Evolutionary conservation across 2,888 invertebrate species (phyloP).

Genomic region (Agrilus mali): DNA sequence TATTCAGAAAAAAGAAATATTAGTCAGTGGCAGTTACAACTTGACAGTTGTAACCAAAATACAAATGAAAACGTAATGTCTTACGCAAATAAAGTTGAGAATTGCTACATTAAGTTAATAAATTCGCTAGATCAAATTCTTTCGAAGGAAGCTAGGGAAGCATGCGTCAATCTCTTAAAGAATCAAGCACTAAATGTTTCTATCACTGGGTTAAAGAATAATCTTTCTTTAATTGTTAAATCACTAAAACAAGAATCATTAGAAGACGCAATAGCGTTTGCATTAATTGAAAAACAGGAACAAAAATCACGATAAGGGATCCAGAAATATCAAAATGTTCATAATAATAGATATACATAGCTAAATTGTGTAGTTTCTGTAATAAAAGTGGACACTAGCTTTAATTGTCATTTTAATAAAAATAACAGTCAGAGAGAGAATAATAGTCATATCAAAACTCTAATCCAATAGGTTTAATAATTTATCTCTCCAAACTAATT

Average conservation of each 20-base stretch:
- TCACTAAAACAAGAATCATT: conserved; percentile 18
- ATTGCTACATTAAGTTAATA: conserved; percentile 19
- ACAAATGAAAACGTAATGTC: conserved; percentile 15
- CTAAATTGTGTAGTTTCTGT: too few species aligned
- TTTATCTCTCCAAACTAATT: too few species aligned
- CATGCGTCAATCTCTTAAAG: conserved; percentile 17
- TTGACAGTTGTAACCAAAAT: too few species aligned
- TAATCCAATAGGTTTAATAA: too few species aligned
- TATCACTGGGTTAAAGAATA: conserved; percentile 18
- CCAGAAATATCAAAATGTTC: too few species aligned
- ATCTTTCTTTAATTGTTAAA: conserved; percentile 20
- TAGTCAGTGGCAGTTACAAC: too few species aligned
- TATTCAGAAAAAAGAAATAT: too few species aligned
- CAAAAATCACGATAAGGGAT: not conserved
- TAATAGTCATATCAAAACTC: too few species aligned
- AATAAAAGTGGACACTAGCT: too few species aligned
- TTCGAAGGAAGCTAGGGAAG: conserved; percentile 10
- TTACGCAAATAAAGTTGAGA: conserved; percentile 19
- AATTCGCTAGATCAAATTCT: conserved; percentile 14
- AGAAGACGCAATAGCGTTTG: conserved; percentile 19
- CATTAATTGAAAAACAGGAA: conserved; percentile 18
- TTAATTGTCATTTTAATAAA: too few species aligned
- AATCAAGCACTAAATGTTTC: conserved; percentile 21
- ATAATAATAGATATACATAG: too few species aligned
- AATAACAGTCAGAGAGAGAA: too few species aligned